These are phyloP conservation scores for Lophura nycthemera DNA, from an alignment of 2,113 vertebrate genomes.

Conservation along the genomic window DNA sequence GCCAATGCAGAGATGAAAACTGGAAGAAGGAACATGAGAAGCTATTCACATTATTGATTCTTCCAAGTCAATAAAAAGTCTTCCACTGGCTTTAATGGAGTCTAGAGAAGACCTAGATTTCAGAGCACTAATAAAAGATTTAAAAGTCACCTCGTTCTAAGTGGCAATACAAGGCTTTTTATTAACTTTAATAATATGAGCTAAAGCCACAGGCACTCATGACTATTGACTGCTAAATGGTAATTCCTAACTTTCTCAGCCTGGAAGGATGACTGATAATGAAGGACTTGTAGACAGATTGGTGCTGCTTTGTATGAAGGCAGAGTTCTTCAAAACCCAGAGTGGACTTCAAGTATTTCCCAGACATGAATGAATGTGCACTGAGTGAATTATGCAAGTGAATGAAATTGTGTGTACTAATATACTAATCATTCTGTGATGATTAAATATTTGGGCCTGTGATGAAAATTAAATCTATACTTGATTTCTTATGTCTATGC, in stretches of 20 bases:
- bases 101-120: neutral
- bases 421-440: neutral
- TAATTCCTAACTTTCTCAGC: neutral
- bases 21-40: neutral
- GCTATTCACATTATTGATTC: neutral
- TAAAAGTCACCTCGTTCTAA: neutral
- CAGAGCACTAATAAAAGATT: neutral
- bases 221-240: neutral
- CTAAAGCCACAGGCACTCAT: neutral
- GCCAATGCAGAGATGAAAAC: neutral
- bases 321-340: neutral
- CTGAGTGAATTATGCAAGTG: accelerated
- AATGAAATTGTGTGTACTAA: neutral
- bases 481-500: neutral
- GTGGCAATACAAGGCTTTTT: neutral
- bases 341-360: neutral
- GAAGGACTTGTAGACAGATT: neutral
- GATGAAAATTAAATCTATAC: neutral
- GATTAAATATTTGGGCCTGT: neutral
- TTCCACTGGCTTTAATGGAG: neutral
- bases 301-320: neutral
- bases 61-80: neutral
- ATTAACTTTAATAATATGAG: neutral
- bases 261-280: neutral
- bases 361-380: neutral